A percentile compares a stretch with the other conserved stretches of the same genome.
Conservation (phyloP, 2,888 invertebrate genomes). For the Achlya flavicornis region DNA sequence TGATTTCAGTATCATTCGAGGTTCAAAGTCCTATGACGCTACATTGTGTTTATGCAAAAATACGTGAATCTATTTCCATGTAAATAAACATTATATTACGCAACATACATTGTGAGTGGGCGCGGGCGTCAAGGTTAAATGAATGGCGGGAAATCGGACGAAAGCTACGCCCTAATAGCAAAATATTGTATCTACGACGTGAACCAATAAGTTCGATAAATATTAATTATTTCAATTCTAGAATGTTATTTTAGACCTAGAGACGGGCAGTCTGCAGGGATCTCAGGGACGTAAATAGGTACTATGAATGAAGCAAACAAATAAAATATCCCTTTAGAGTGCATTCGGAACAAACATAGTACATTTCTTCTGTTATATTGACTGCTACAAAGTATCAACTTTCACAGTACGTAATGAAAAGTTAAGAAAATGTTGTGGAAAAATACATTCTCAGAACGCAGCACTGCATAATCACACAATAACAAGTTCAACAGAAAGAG, state of each 20-base stretch:
- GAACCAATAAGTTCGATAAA: conserved; percentile 18
- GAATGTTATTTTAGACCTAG: conserved; percentile 45
- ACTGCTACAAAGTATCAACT: background rate
- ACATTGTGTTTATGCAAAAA: conserved; percentile 39
- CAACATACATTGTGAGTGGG: conserved; percentile 66
- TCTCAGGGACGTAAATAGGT: conserved; percentile 41
- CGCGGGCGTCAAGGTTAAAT: conserved; percentile 68
- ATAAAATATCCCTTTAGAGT: background rate
- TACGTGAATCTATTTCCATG: conserved; percentile 57
- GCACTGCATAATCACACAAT: conserved; percentile 61
- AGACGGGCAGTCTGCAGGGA: conserved; percentile 61
- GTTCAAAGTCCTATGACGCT: conserved; percentile 19
- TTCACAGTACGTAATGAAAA: conserved; percentile 12
- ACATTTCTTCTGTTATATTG: background rate
- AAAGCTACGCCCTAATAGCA: conserved; percentile 39
- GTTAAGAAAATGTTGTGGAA: conserved; percentile 19
- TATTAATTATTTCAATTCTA: conserved; percentile 38
- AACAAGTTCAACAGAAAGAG: conserved; percentile 54
- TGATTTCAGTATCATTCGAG: conserved; percentile 16
- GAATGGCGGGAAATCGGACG: conserved; percentile 66
- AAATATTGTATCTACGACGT: conserved; percentile 11
- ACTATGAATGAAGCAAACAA: conserved; percentile 18
- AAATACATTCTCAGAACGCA: conserved; percentile 5
- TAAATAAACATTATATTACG: conserved; percentile 67
- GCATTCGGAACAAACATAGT: background rate